Base-by-base conservation (phyloP, 2,888 invertebrate genomes). In the Ramazzottius varieornatus region DNA sequence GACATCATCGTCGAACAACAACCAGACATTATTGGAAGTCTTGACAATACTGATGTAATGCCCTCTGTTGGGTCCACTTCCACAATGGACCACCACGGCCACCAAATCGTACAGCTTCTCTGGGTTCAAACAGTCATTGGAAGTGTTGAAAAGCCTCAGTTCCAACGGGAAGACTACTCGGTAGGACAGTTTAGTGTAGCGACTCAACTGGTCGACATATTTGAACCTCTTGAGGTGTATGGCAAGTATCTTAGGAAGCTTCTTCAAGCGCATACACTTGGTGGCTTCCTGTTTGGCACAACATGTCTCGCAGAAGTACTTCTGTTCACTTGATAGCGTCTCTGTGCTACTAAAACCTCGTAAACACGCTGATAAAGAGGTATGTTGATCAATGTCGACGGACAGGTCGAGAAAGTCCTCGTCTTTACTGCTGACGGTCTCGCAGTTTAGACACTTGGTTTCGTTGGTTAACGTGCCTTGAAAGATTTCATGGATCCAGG, bases 21-120 rank as follows among this genome's bases (percentile, higher is more conserved):
- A 81, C 98, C 98, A 99, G 78, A 96, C 89, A 66, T 94, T 93
- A 79, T 96, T 93, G 77, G 92, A 92, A 29, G 54, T 54, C 80
- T 98, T 99, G 67, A 99, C 98, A 76, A 99, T 93, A 77, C 92
- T 93, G 78, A 99, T 98, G 80, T 99, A 99, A 78, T 99, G 98
- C 33, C 98, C 98, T 67, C 98, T 83, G 80, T 98, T 99, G 70
- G 96, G 94, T 65, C 98, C 96, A 69, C 92, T 93, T 69, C 98
- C 98, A 78, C 98, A 99, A 79, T 99, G 98, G 72, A 99, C 93
- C 70, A 99, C 98, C 70, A 98, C 96, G 63, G 98, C 96, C 69
- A 96, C 93, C 72, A 99, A 81, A 80, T 99, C 96, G 79, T 98
- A 99, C 73, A 99, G 81, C 69, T 94, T 83, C 80, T 98, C 96